Evolutionary conservation across 2,888 invertebrate species (phyloP), one percentile per base, ranked within the genome.

Genomic region (Lasioglossum morio): DNA sequence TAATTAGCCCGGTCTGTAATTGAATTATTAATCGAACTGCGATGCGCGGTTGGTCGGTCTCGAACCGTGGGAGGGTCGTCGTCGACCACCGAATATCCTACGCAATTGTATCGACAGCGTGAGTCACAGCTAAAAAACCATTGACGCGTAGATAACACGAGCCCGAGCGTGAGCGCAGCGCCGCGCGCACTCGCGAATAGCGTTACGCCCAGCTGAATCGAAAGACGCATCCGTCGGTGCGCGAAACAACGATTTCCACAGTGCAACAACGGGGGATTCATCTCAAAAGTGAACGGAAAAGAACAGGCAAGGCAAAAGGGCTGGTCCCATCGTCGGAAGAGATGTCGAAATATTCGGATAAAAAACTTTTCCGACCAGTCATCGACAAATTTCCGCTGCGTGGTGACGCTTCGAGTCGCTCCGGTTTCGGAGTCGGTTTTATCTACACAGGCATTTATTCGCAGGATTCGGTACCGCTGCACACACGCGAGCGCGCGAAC

Each of bases 1-100:
- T 89, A 89, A 89, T 89, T 89, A 89, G 88, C 81, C 75, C 16
- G 83, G 82, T 69, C 75, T 85, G 83, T 82, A 88, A 89, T 89
- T 88, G 84, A 88, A 90, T 89, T 90, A 89, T 88, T 90, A 89
- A 90, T 90, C 88, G 80, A 89, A 90, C 84, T 82, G 86, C 87
- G 82, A 87, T 80, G 63, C 83, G 83, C 69, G 40, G 53, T 73
- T 12, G 46, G 72, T 72, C 72, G 40, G n/a, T 3, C 70, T n/a
- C 40, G 40, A 14, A 40, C 40, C 70, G 70, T 10, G 70, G 40
- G 40, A 70, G 70, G 74, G 46, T 37, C 76, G 66, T 63, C 78
- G 81, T 27, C 53, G 53, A 66, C 48, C 76, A 74, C 78, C 81
- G 78, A 89, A 85, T 87, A 87, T 81, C 34, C 85, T 77, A 78